Evolutionary conservation across 2,797 vertebrate genomes (phyloP), one percentile per base, ranked within the genome.

Genomic region (Phaenicophaeus curvirostris): DNA sequence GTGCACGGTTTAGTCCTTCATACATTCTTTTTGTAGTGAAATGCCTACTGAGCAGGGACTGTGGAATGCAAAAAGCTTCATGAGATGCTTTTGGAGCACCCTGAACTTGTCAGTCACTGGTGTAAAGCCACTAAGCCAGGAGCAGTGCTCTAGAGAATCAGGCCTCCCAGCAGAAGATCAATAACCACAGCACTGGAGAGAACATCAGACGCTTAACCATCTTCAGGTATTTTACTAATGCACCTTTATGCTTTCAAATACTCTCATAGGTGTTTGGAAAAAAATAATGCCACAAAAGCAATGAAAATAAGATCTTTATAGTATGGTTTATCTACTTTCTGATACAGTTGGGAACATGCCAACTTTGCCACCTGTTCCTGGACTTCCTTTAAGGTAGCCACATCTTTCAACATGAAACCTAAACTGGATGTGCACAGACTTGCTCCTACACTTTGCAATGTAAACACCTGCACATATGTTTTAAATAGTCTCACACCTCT

Each of bases 401-500:
- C 0, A 13, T 89, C 80, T 85, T 94, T 93, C 87, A 93, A 57
- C 75, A 68, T 68, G 78, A 87, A 95, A 79, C 85, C 78, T 71
- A 87, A 96, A 96, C 62, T 95, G 77, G 93, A 94, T 53, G 71
- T 83, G 80, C 74, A 79, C 19, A n/a, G 67, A 42, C 80, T 85
- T 87, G 89, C 91, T 95, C 75, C 94, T 87, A 80, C 79, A 67
- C 80, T 79, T 92, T 88, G 77, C 91, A 76, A 35, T 85, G 93
- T 94, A 94, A 96, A 96, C 89, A 95, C 95, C 94, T 97, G 95
- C 91, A 95, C 93, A 94, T 42, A 30, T 94, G 95, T 87, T 96
- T 96, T 90, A 94, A 96, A 97, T 96, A 94, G 83, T 48, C 91
- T 95, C 91, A 95, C 95, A 94, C 95, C 95, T 96, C 87, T 93